Evolutionary conservation across 2,888 invertebrate genomes (phyloP), one percentile per base, ranked within the genome.

Genomic region (Lomographa bimaculata): DNA sequence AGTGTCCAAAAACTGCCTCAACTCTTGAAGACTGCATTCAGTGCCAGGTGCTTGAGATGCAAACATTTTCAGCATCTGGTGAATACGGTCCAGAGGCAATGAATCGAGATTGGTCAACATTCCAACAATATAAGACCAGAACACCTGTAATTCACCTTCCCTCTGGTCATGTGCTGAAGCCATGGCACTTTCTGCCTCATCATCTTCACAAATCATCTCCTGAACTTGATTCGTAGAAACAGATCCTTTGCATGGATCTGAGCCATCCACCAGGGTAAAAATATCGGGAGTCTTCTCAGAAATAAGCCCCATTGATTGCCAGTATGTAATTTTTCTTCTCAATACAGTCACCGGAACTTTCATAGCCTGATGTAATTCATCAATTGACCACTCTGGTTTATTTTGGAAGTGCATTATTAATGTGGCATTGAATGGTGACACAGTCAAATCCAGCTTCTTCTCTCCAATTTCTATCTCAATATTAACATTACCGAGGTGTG

Each of bases 91-190:
- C 50, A 98, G 84, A 0, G 97, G 95, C 69, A 98, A 90, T 0
- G 95, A 96, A 64, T 98, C 97, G 50, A 98, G 87, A 87, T 98
- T 98, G 5, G 97, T 97, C 39, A 98, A 82, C 98, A 98, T 98
- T 7, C 98, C 98, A 25, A 97, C 95, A 60, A 98, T 97, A 68
- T 98, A 98, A 0, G 97, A 96, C 98, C 98, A 98, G 78, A 98
- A 97, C 28, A 93, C 93, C 91, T 97, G 97, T 39, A 98, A 86
- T 74, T 98, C 98, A 59, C 97, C 97, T 80, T 98, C 97, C 41
- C 97, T 91, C 75, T 98, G 98, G 71, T 97, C 97, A 72, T 97
- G 96, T 1, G 97, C 95, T 8, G 97, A 97, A 1, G 97, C 97
- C 96, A 97, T 97, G 0, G 95, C 97, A 71, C 97, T 97, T 79